Evolutionary conservation across 2,113 vertebrate species (phyloP).

Genomic region (Ia io): DNA sequence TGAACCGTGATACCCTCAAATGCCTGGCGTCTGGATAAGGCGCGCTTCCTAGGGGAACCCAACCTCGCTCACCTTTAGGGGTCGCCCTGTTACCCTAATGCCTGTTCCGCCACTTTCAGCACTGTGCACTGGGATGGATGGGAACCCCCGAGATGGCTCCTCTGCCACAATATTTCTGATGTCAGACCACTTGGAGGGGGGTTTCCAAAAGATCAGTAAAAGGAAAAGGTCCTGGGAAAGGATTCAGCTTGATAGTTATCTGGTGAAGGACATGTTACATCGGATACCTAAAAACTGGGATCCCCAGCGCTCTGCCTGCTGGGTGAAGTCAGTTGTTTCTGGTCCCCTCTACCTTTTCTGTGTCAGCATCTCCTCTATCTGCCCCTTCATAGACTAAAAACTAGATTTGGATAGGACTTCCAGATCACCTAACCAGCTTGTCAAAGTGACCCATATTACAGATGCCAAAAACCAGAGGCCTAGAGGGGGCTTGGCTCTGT

Average conservation of each 20-base stretch:
- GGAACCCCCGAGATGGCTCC: not conserved
- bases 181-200: not conserved
- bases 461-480: not conserved
- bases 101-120: not conserved
- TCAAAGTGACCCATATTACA: conserved; percentile 6
- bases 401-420: not conserved
- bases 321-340: not conserved
- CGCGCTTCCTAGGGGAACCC: not conserved
- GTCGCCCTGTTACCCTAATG: not conserved
- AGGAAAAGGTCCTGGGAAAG: not conserved
- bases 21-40: fast-evolving
- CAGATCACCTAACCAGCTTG: not conserved
- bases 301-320: not conserved
- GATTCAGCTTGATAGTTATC: not conserved
- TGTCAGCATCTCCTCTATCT: not conserved
- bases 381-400: not conserved
- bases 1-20: not conserved
- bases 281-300: not conserved
- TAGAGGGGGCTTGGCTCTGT: not conserved
- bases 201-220: not conserved
- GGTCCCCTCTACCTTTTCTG: not conserved
- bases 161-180: not conserved
- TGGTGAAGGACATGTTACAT: not conserved
- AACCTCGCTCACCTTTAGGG: conserved; percentile 20
- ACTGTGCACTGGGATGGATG: not conserved